These are phyloP conservation scores for Delphinus delphis DNA, from an alignment of 2,113 vertebrate genomes.

Conservation along the genomic window DNA sequence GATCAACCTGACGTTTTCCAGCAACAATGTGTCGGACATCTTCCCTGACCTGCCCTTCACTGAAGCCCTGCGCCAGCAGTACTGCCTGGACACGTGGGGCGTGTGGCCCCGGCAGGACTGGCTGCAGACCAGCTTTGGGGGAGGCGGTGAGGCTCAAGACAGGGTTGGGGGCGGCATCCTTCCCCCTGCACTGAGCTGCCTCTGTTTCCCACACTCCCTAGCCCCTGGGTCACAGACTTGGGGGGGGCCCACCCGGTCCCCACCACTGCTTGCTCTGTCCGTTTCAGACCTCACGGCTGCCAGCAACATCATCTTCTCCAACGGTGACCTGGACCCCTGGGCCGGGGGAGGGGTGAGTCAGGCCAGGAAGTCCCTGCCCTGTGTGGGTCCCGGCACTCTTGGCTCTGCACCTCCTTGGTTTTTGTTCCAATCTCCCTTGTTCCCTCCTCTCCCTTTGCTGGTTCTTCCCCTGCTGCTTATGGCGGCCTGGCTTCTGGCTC, in stretches of 20 bases:
- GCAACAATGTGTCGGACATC: slow-evolving; percentile 93
- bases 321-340: slow-evolving; percentile 96
- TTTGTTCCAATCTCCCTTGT: accelerated
- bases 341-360: slow-evolving; percentile 93
- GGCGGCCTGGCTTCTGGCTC: too few species aligned
- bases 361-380: too few species aligned
- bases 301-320: slow-evolving; percentile 96
- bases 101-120: slow-evolving; percentile 87
- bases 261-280: not conserved
- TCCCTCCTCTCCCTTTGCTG: accelerated
- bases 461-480: too few species aligned
- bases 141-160: slow-evolving; percentile 81
- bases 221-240: not conserved
- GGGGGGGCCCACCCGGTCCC: accelerated
- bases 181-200: not conserved
- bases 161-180: accelerated
- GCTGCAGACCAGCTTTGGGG: slow-evolving; percentile 91
- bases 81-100: slow-evolving; percentile 89
- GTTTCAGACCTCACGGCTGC: slow-evolving; percentile 88
- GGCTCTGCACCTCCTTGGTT: accelerated
- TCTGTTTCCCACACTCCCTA: not conserved
- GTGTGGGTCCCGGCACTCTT: accelerated
- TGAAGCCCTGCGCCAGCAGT: slow-evolving; percentile 79
- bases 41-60: slow-evolving; percentile 92
- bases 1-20: slow-evolving; percentile 90